Evolutionary conservation across 1,140 invertebrate species (phyloP).

Genomic region (Pomacea maculata): DNA sequence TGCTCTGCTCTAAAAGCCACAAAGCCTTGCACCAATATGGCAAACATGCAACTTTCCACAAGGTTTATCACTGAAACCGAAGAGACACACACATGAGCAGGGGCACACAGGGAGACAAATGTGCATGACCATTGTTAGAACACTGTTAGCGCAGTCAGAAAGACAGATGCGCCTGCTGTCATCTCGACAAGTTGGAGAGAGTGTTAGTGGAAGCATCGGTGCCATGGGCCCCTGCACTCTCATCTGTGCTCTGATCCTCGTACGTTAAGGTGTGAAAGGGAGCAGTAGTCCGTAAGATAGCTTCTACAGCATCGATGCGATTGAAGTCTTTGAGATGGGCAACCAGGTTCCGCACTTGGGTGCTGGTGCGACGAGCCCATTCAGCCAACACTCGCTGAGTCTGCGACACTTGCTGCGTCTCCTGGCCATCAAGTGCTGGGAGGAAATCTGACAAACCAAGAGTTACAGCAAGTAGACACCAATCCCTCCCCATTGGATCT

Average conservation of each 20-base stretch:
- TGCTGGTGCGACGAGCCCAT: conserved; percentile 65
- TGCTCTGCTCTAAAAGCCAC: no score
- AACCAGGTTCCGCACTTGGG: conserved; percentile 67
- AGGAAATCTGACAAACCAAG: conserved; percentile 73
- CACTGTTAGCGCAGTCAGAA: no score
- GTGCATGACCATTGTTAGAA: neutral
- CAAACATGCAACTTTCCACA: neutral
- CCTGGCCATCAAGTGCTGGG: conserved; percentile 67
- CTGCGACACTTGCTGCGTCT: conserved; percentile 60
- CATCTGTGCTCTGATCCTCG: conserved; percentile 55
- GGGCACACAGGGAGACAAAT: conserved; percentile 1
- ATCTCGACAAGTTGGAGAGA: conserved; percentile 56
- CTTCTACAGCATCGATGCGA: conserved; percentile 68
- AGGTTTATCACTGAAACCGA: neutral
- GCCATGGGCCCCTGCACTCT: conserved; percentile 39
- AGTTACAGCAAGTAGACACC: conserved; percentile 82
- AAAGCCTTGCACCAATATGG: no score
- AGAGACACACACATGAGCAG: neutral
- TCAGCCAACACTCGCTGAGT: conserved; percentile 68
- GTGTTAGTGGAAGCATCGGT: conserved; percentile 58
- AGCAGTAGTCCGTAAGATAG: conserved; percentile 66
- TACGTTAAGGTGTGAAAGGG: conserved; percentile 61
- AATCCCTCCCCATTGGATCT: conserved; percentile 82
- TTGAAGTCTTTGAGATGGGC: conserved; percentile 68
- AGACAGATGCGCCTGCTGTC: conserved; percentile 12